These are phyloP conservation scores for Melipona bicolor DNA, from an alignment of 2,888 invertebrate species.

Conservation along the genomic window DNA sequence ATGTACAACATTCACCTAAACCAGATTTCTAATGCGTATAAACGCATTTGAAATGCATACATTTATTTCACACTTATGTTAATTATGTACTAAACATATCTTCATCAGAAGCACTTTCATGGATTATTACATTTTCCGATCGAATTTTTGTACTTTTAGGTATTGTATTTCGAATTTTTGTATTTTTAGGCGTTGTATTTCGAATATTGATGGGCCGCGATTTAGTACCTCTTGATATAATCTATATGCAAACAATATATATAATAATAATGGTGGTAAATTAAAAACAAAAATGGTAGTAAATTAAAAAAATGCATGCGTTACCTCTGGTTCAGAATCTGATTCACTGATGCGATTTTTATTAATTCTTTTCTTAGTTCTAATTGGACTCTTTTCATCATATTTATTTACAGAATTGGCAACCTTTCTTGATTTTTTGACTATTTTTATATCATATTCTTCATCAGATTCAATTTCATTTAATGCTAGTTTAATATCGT, in stretches of 20 bases:
- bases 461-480: slow-evolving; percentile 77
- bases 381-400: slow-evolving; percentile 12
- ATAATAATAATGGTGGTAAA: background rate
- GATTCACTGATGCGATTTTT: slow-evolving; percentile 45
- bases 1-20: slow-evolving; percentile 49
- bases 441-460: slow-evolving; percentile 79
- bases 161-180: slow-evolving; percentile 34
- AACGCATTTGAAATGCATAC: slow-evolving; percentile 5
- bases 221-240: slow-evolving; percentile 72
- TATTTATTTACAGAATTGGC: slow-evolving; percentile 17
- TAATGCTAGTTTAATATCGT: slow-evolving; percentile 73
- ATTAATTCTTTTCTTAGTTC: slow-evolving; percentile 54
- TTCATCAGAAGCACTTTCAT: slow-evolving; percentile 68
- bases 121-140: slow-evolving; percentile 24
- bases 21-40: slow-evolving; percentile 15
- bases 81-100: slow-evolving; percentile 74
- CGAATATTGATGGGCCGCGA: slow-evolving; percentile 65
- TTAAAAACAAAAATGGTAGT: background rate
- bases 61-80: slow-evolving; percentile 10
- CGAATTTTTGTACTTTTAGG: slow-evolving; percentile 24
- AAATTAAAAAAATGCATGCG: slow-evolving; percentile 29
- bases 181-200: slow-evolving; percentile 35
- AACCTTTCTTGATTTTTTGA: slow-evolving; percentile 70
- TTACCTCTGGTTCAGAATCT: slow-evolving; percentile 76
- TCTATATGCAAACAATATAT: slow-evolving; percentile 63